phyloP scores from a whole-genome alignment of 2,113 vertebrate species.

The Entosphenus tridentatus region DNA sequence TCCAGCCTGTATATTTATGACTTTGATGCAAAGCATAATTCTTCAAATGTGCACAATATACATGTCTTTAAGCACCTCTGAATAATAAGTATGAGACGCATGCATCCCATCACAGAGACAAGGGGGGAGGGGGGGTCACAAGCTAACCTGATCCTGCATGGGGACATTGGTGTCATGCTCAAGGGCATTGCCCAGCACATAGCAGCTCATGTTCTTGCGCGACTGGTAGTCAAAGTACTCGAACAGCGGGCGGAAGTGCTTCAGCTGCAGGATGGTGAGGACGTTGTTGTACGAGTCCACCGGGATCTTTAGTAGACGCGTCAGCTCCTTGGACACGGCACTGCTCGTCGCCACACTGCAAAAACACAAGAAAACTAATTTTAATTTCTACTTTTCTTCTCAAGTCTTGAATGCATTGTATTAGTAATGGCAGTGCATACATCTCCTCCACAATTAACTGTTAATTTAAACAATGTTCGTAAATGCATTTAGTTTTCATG shows the following conservation, averaged over 20 bases:
- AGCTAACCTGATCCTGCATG: slow-evolving; percentile 67
- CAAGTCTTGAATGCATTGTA: too few relatives aligned
- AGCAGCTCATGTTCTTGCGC: slow-evolving; percentile 95
- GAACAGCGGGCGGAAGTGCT: slow-evolving; percentile 84
- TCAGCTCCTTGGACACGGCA: slow-evolving; percentile 91
- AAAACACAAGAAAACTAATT: slow-evolving; percentile 11
- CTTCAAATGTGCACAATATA: too few relatives aligned
- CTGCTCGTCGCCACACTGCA: slow-evolving; percentile 88
- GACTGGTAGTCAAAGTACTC: slow-evolving; percentile 97
- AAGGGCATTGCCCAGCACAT: slow-evolving; percentile 75
- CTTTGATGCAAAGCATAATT: too few relatives aligned
- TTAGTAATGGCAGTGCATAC: too few relatives aligned
- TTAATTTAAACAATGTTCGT: too few relatives aligned
- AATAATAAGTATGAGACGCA: too few relatives aligned
- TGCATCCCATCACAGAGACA: too few relatives aligned
- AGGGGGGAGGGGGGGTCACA: too few relatives aligned
- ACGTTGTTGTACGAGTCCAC: slow-evolving; percentile 91
- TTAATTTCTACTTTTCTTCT: background rate
- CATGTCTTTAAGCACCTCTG: too few relatives aligned
- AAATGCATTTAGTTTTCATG: too few relatives aligned
- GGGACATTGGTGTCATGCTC: slow-evolving; percentile 82
- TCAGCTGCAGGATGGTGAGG: slow-evolving; percentile 74
- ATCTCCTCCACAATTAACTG: too few relatives aligned
- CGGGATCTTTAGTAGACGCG: slow-evolving; percentile 79
- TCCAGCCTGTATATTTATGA: too few relatives aligned